Evolutionary conservation across 1,140 invertebrate genomes (phyloP).

Genomic region (Gonatopus flavifemur): DNA sequence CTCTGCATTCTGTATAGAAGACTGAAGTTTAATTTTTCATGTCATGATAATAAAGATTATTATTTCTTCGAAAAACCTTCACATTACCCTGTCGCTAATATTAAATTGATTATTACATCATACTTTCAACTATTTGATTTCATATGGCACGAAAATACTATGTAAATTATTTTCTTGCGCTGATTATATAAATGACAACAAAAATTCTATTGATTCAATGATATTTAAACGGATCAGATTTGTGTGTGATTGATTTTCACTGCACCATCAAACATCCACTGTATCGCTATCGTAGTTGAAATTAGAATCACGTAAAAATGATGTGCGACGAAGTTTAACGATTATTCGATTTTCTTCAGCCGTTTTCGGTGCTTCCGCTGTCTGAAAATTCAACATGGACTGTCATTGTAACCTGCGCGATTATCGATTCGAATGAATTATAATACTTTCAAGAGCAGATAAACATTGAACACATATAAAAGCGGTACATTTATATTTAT

Average conservation of each 20-base stretch:
- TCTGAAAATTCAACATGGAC: slow-evolving; percentile 34
- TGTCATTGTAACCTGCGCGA: neutral
- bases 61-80: slow-evolving; percentile 25
- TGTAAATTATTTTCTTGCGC: slow-evolving; percentile 11
- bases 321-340: slow-evolving; percentile 53
- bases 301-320: slow-evolving; percentile 55
- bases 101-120: slow-evolving; percentile 7
- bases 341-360: slow-evolving; percentile 48
- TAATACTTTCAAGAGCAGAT: slow-evolving; percentile 5
- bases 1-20: too few species aligned
- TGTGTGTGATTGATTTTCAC: too few species aligned
- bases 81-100: slow-evolving; percentile 21
- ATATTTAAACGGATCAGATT: too few species aligned
- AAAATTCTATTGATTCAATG: too few species aligned
- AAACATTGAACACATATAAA: too few species aligned
- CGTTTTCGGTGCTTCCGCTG: slow-evolving; percentile 53
- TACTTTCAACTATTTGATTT: slow-evolving; percentile 13
- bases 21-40: slow-evolving; percentile 25
- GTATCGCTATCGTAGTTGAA: slow-evolving; percentile 57
- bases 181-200: neutral
- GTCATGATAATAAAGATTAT: slow-evolving; percentile 24
- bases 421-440: neutral
- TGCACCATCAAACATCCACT: slow-evolving; percentile 48
- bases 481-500: too few species aligned
- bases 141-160: slow-evolving; percentile 28